Conservation (phyloP, 2,113 vertebrate genomes). For the Esox niger region DNA sequence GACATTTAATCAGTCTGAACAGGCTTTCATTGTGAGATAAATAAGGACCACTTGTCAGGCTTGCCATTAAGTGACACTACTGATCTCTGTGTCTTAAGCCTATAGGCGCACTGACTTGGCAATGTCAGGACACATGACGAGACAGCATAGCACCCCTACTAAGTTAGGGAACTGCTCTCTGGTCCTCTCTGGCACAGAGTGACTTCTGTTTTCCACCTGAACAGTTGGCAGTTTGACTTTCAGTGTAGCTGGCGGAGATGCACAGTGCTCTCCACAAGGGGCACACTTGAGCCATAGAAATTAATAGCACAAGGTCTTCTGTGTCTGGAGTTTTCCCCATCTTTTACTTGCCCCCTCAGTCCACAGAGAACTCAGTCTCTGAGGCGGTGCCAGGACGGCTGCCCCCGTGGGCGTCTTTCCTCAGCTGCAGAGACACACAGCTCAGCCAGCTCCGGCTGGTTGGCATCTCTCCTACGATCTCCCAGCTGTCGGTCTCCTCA, state of each 20-base stretch:
- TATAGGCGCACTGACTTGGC: background rate
- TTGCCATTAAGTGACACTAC: background rate
- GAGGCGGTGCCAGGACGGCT: slow-evolving; percentile 37
- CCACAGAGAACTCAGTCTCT: slow-evolving; percentile 49
- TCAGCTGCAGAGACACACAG: slow-evolving; percentile 74
- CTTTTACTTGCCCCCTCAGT: slow-evolving; percentile 26
- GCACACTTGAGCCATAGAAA: background rate
- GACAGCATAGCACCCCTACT: background rate
- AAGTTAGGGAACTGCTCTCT: background rate
- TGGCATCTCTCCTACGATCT: slow-evolving; percentile 78
- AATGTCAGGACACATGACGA: background rate
- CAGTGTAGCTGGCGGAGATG: slow-evolving; percentile 7
- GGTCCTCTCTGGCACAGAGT: slow-evolving; percentile 14
- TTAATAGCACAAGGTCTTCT: too few relatives aligned
- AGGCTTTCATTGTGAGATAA: background rate
- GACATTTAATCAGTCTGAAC: background rate
- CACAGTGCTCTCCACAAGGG: background rate
- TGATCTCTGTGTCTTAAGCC: background rate
- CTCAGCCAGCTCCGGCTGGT: slow-evolving; percentile 80
- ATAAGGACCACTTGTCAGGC: background rate
- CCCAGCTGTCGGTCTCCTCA: slow-evolving; percentile 73
- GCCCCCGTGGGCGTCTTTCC: slow-evolving; percentile 61
- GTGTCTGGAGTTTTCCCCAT: background rate
- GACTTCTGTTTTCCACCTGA: slow-evolving; percentile 2
- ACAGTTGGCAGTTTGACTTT: background rate